Base-by-base conservation (phyloP, 2,797 vertebrate genomes). In the Acanthis flammea region DNA sequence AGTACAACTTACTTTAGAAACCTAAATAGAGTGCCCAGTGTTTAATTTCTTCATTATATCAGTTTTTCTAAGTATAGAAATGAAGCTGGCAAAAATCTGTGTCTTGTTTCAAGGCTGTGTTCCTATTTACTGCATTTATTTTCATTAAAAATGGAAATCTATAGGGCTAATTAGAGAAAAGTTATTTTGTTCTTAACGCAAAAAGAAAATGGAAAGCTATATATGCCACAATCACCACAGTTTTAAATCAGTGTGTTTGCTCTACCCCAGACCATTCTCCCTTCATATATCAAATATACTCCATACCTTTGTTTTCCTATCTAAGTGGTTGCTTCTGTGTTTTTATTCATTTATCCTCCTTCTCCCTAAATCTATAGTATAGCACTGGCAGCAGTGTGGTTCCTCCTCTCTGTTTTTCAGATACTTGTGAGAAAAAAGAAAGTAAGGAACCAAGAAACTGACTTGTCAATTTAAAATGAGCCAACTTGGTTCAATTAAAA, bases 301-400 rank as follows among this genome's bases (percentile, higher is more conserved):
- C 19, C 11, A 6, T 58, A 48, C 6, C 3, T 7, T 65, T 65
- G 23, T 9, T 68, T 68, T 66, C 19, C 7, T 22, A 6, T 13
- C 4, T 22, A 48, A 35, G 10, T 23, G 4, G 47, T 58, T 80
- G 9, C 15, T 50, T 12, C n/a, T 41, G 13, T 31, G 19, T 44
- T 19, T n/a, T 86, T 63, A 41, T 30, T 9, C 6, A n/a, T 51
- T 75, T 54, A 45, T 81, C 6, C 23, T 48, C 9, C 39, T 35
- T 54, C 21, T 87, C 16, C 31, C 7, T 30, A 71, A 17, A 48
- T 2, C 9, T 42, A 8, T 19, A 57, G 18, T 4, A 12, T 3
- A 3, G 28, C 3, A 0, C 14, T 44, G 47, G 13, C 0, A 13
- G 24, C 6, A 22, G 25, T 42, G 37, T 16, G 21, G 4, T 33